Conservation (phyloP, 2,113 vertebrate genomes). For the Garra rufa region DNA sequence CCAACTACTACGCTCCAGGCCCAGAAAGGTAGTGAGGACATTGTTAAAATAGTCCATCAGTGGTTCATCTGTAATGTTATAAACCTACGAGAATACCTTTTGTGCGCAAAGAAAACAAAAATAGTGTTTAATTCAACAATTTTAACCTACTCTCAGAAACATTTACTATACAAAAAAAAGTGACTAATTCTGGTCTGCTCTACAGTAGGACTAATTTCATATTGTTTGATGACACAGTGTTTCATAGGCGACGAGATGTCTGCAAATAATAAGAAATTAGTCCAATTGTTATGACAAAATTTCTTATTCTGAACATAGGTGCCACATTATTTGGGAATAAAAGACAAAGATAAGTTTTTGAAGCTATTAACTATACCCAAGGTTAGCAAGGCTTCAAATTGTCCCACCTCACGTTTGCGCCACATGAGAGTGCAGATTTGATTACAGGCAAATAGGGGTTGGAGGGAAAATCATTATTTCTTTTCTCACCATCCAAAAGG, state of each 20-base stretch:
- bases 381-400: background rate
- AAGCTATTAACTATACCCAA: conserved; percentile 4
- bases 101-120: too few species aligned
- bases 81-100: too few species aligned
- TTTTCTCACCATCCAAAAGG: conserved; percentile 7
- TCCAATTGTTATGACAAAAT: background rate
- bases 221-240: background rate
- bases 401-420: background rate
- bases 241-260: background rate
- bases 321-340: background rate
- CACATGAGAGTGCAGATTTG: conserved; percentile 12
- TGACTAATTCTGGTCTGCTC: background rate
- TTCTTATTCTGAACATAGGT: background rate
- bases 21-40: too few species aligned
- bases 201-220: background rate
- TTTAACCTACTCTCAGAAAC: background rate
- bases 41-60: too few species aligned
- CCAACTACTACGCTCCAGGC: too few species aligned
- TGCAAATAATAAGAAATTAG: background rate
- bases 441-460: conserved; percentile 7
- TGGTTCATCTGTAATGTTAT: too few species aligned
- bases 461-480: background rate
- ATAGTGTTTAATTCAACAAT: too few species aligned
- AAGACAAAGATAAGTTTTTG: background rate
- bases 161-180: background rate